A percentile compares a stretch with the other conserved stretches of the same genome.
These are phyloP conservation scores for human (Homo sapiens) DNA, from an alignment of 2,113 vertebrate species.

Conservation along the genomic window GRCh38 chr6:159417501-159418000, in stretches of 20 bases:
- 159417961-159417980: not conserved
- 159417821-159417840: not conserved
- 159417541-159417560: not conserved
- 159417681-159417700: not conserved
- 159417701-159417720: not conserved
- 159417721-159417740: not conserved
- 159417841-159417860: not conserved
- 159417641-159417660: not conserved
- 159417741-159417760: not conserved
- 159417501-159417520: not conserved
- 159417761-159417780: not conserved
- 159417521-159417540: not conserved
- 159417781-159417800: not conserved
- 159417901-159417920: not conserved
- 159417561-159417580: not conserved
- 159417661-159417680: not conserved
- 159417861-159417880: not conserved
- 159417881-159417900: conserved; percentile 13
- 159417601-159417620: not conserved
- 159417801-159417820: not conserved
- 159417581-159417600: accelerated
- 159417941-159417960: not conserved
- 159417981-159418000: not conserved
- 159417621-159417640: not conserved
- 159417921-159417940: not conserved